Conservation (phyloP, 2,888 invertebrate species). For the Drosophila robusta region DNA sequence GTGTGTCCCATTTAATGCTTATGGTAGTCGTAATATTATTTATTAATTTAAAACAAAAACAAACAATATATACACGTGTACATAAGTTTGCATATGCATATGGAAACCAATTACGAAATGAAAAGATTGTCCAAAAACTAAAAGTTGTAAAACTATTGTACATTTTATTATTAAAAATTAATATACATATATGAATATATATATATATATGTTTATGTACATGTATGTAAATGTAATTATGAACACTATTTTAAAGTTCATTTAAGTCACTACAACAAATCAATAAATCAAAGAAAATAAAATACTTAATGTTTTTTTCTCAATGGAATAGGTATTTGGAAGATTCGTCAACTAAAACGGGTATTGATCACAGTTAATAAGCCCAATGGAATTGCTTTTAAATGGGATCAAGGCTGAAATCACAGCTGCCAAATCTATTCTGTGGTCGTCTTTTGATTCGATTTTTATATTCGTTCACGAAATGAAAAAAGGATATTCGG, state of each 20-base stretch:
- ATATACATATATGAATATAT: constrained; percentile 14
- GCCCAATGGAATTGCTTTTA: too few species aligned
- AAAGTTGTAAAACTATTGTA: constrained; percentile 79
- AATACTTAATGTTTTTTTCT: neutral
- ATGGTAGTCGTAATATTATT: constrained; percentile 73
- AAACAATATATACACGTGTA: constrained; percentile 11
- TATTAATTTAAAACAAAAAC: constrained; percentile 54
- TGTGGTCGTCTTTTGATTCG: too few species aligned
- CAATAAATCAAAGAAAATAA: constrained; percentile 72
- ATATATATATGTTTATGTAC: constrained; percentile 34
- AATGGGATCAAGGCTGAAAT: too few species aligned
- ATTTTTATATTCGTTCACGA: too few species aligned
- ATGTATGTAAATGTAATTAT: constrained; percentile 72
- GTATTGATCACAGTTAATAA: too few species aligned
- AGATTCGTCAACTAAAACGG: too few species aligned
- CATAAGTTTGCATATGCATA: constrained; percentile 6
- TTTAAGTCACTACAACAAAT: constrained; percentile 78
- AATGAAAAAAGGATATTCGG: too few species aligned
- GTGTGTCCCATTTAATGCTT: constrained; percentile 67
- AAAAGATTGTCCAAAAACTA: constrained; percentile 80
- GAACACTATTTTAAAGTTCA: constrained; percentile 77
- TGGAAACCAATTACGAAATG: constrained; percentile 67
- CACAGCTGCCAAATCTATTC: too few species aligned
- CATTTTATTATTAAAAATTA: constrained; percentile 54
- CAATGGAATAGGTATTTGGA: too few species aligned